Conservation (phyloP, 1,140 invertebrate genomes). For the Phocides pigmalion region DNA sequence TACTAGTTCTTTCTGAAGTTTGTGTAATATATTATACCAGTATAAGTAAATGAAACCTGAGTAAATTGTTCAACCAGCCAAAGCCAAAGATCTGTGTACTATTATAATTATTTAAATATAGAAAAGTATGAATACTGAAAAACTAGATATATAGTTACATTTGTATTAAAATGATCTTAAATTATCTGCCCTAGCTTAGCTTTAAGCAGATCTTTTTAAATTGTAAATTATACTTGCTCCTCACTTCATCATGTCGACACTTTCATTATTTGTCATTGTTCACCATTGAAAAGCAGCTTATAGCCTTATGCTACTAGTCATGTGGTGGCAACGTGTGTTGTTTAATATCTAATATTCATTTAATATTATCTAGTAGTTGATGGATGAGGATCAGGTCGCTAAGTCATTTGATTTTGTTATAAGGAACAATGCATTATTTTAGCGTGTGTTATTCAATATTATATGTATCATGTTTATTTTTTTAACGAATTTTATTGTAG, state of each 20-base stretch:
- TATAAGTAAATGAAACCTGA: neutral
- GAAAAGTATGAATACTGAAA: too few species aligned
- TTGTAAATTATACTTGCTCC: slow-evolving; percentile 17
- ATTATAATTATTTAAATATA: neutral
- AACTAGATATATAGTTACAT: too few species aligned
- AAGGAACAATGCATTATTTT: slow-evolving; percentile 28
- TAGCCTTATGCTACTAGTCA: neutral
- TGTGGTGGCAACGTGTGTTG: neutral
- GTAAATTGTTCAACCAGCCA: slow-evolving; percentile 9
- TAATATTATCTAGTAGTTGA: neutral
- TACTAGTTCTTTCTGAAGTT: slow-evolving; percentile 13
- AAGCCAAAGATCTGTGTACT: slow-evolving; percentile 26
- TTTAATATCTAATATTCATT: neutral
- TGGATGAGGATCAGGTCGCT: slow-evolving; percentile 16
- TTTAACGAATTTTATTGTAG: slow-evolving; percentile 62
- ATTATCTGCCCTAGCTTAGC: slow-evolving; percentile 12
- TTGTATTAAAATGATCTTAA: too few species aligned
- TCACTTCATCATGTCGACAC: slow-evolving; percentile 1
- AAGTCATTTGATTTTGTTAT: slow-evolving; percentile 10
- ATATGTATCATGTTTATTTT: slow-evolving; percentile 63
- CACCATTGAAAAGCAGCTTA: neutral
- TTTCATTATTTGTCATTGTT: neutral
- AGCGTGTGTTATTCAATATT: slow-evolving; percentile 33
- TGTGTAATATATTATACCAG: slow-evolving; percentile 15
- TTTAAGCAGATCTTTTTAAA: slow-evolving; percentile 12